Percentiles rank a stretch among this genome's conserved stretches.
These are phyloP conservation scores for Chunga burmeisteri DNA, from an alignment of 2,113 vertebrate genomes.

Conservation along the genomic window DNA sequence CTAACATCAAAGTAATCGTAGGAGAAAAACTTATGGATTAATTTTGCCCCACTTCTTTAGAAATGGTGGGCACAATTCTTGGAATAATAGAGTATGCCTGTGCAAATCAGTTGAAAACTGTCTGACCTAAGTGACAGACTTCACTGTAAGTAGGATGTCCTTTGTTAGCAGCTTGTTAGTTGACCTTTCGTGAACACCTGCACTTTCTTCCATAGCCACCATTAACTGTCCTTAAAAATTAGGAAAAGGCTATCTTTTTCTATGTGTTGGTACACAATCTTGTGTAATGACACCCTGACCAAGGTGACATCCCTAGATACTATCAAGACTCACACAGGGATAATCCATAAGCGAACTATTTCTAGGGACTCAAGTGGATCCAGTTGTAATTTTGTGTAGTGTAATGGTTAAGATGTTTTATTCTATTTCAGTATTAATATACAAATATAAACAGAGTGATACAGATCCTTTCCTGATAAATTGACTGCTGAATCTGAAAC, in stretches of 20 bases:
- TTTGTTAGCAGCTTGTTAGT: not conserved
- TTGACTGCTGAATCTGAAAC: not conserved
- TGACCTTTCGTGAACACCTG: not conserved
- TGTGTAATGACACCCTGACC: not conserved
- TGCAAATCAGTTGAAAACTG: not conserved
- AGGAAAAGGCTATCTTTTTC: not conserved
- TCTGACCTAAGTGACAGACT: not conserved
- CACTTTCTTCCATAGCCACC: not conserved
- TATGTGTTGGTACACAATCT: not conserved
- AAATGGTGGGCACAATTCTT: not conserved
- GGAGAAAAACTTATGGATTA: not conserved
- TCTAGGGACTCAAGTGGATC: not conserved
- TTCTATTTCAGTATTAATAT: not conserved
- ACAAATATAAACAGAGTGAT: not conserved
- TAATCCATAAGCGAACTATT: not conserved
- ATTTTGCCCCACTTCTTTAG: not conserved
- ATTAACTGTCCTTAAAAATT: not conserved
- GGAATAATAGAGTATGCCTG: not conserved
- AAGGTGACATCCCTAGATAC: not conserved
- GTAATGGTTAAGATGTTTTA: not conserved
- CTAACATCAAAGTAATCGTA: not conserved
- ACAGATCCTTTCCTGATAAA: not conserved
- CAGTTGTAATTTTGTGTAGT: not conserved
- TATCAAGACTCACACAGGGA: not conserved
- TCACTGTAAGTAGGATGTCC: not conserved